Base-by-base conservation (phyloP, 2,113 vertebrate species). In the Paramisgurnus dabryanus region DNA sequence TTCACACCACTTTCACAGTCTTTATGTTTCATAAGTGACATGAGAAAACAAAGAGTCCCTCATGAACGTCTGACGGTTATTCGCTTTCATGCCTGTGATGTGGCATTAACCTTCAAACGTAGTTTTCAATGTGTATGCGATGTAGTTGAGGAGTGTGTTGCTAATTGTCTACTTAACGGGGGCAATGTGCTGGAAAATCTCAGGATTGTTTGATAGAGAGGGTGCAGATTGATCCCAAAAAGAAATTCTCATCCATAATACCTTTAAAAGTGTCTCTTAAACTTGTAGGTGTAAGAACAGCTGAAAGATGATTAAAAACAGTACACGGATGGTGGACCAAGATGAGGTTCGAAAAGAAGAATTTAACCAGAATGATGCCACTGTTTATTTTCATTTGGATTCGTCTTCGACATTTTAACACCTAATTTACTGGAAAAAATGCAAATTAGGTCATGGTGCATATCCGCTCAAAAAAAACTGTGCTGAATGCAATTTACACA, bases 151-250 rank as follows among this genome's bases (percentile, higher is more conserved):
- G 87, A 90, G 85, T 84, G 85, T 87, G 87, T 87, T 87, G 86
- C 87, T 91, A 93, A 93, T 89, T 91, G 92, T 90, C 87, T 90
- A 88, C 88, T 90, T 90, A 90, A 88, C 73, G 73, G 80, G 86
- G 87, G 87, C 91, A 92, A 92, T 91, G 91, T 89, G 86, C 84
- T 89, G 89, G 89, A 92, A 92, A 92, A 91, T 90, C 82, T 90
- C 88, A 89, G 87, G 88, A 92, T 89, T 88, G 89, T 91, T 88
- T 89, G 85, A 89, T 90, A 91, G 82, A 70, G 82, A 87, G 76
- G 43, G 72, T 83, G 84, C 83, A 78, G 82, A 53, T 67, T 83
- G 84, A 86, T 87, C 82, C 73, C 82, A 85, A 83, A 86, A 83
- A 85, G 79, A 88, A 82, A 83, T 84, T 58, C 84, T 84, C 18